Conservation (phyloP, 35 echinoderm and acorn worm species). For the Ophiothrix spiculata region DNA sequence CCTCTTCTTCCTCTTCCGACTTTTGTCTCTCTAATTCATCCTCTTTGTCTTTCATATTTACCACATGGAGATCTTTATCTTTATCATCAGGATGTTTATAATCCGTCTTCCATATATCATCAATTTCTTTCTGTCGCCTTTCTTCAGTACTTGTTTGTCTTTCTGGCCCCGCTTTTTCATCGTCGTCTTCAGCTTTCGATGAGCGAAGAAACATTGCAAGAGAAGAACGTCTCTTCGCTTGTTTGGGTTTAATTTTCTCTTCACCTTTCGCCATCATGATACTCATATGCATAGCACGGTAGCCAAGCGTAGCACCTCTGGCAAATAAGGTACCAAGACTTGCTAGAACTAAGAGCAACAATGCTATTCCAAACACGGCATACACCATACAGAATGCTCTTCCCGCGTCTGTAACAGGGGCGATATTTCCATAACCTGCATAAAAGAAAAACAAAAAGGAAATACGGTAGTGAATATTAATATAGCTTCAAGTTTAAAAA, state of each 20-base stretch:
- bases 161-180: neutral
- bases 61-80: neutral
- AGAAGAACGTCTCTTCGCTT: neutral
- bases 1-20: slow-evolving; percentile 14
- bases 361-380: slow-evolving; percentile 76
- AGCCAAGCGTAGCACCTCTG: slow-evolving; percentile 63
- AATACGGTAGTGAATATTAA: no score
- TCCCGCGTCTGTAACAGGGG: slow-evolving; percentile 61
- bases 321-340: slow-evolving; percentile 73
- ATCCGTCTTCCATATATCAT: neutral
- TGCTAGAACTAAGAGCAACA: slow-evolving; percentile 62
- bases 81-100: slow-evolving; percentile 27
- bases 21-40: neutral
- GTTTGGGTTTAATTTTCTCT: neutral
- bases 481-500: no score
- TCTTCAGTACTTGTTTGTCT: slow-evolving; percentile 8
- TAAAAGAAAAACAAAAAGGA: slow-evolving; percentile 9
- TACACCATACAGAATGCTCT: slow-evolving; percentile 89
- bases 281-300: slow-evolving; percentile 40
- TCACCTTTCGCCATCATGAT: slow-evolving; percentile 21
- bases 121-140: neutral
- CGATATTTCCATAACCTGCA: slow-evolving; percentile 92
- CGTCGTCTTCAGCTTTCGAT: neutral
- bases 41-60: slow-evolving; percentile 33
- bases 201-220: neutral